Evolutionary conservation across 2,113 vertebrate genomes (phyloP).

Genomic region (Oxyura jamaicensis): DNA sequence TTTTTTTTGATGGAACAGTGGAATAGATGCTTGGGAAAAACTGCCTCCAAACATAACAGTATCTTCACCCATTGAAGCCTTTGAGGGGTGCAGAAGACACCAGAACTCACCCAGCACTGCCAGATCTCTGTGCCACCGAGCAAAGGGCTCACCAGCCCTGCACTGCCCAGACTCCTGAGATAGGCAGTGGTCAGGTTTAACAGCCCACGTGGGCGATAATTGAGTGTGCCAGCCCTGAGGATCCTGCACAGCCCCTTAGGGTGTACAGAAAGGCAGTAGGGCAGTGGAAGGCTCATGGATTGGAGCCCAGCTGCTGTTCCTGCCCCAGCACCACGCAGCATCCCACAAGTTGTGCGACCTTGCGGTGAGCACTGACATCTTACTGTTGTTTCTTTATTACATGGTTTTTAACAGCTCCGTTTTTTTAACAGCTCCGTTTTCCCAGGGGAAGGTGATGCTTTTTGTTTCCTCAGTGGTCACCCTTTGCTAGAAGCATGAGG

Average conservation of each 20-base stretch:
- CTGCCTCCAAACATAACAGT: not conserved
- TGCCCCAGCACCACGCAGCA: not conserved
- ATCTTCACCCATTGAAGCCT: not conserved
- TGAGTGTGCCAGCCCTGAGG: not conserved
- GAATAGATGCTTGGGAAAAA: not conserved
- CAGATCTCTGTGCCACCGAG: not conserved
- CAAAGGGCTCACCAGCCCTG: not conserved
- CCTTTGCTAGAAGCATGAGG: not conserved
- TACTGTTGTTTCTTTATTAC: not conserved
- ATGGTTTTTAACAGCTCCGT: not conserved
- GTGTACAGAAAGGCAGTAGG: not conserved
- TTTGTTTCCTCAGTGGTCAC: not conserved
- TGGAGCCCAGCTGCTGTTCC: not conserved
- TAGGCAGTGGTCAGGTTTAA: not conserved
- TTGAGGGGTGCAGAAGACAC: fast-evolving
- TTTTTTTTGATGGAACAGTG: not conserved
- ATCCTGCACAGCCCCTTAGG: not conserved
- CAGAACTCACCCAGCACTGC: not conserved
- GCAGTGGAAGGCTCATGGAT: not conserved
- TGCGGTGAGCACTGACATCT: not conserved
- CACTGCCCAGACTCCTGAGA: not conserved
- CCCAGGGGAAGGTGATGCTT: not conserved
- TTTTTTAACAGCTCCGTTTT: not conserved
- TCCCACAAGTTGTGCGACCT: not conserved
- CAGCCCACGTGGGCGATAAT: not conserved